Base-by-base conservation (phyloP, 2,797 vertebrate species). In the Telmatherina bonti region DNA sequence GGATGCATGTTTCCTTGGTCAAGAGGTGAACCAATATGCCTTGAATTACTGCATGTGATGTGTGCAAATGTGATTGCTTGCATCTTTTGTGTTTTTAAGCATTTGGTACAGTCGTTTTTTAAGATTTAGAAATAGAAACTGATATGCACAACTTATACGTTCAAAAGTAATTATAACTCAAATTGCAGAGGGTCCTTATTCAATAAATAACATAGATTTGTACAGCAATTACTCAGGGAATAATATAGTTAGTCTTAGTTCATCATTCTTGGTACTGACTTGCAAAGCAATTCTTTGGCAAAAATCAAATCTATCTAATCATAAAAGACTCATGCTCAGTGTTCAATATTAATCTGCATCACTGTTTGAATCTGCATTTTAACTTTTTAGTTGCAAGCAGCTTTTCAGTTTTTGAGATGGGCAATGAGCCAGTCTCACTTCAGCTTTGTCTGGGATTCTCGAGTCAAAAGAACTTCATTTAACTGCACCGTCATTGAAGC, bases 251-350 rank as follows among this genome's bases (percentile, higher is more conserved):
- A 79, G 82, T 84, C 85, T 91, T 83, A 91, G 89, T 90, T 87
- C 79, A 89, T 86, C 84, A 84, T 85, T 91, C 87, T 89, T 88
- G 82, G 85, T 91, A 85, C 92, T 89, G 92, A 92, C 91, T 92
- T 93, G 86, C 89, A 74, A 90, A 91, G 86, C 85, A 89, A 85
- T 90, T 94, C 93, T 94, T 94, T 94, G 92, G 93, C 92, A 92
- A 90, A 91, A 85, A 87, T 91, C 82, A 86, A 93, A 92, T 91
- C 84, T 88, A 85, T 85, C 81, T 85, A 83, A 87, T 88, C 63
- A n/a, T 81, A 78, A 87, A 47, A 79, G 81, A 86, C 83, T 90
- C 77, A 82, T 88, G 84, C 85, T 88, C 64, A 72, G 56, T 82
- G 78, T 82, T 89, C 74, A 31, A 74, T 67, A 76, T 77, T 69